Percentiles rank a stretch among this genome's conserved stretches.
These are phyloP conservation scores for Uropsilus gracilis DNA, from an alignment of 2,113 vertebrate species.

Conservation along the genomic window DNA sequence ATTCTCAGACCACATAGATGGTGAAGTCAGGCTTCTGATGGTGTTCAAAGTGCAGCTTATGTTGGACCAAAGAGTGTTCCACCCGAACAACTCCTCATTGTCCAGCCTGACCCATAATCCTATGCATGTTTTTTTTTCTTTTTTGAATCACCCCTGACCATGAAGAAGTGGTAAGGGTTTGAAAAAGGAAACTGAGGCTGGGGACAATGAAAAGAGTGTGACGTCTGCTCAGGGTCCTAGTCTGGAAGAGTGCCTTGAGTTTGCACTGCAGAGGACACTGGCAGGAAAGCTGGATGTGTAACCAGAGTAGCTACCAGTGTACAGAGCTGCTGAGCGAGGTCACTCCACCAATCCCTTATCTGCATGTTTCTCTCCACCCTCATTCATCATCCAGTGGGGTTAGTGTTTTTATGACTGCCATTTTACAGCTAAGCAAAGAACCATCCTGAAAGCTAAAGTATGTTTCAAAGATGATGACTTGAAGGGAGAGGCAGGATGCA, in stretches of 20 bases:
- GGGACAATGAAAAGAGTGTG: not conserved
- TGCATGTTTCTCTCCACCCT: not conserved
- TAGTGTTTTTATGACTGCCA: not conserved
- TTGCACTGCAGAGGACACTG: not conserved
- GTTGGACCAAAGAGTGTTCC: not conserved
- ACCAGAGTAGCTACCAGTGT: not conserved
- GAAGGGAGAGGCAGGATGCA: not conserved
- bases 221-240: not conserved
- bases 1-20: not conserved
- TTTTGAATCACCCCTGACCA: not conserved
- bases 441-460: not conserved
- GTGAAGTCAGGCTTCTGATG: not conserved
- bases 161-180: not conserved
- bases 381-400: not conserved
- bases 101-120: not conserved
- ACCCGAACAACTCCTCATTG: not conserved
- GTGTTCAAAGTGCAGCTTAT: not conserved
- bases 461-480: constrained; percentile 1
- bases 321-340: not conserved
- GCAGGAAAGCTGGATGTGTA: not conserved
- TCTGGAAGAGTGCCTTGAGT: not conserved
- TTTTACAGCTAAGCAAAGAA: constrained; percentile 16
- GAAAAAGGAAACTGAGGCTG: not conserved
- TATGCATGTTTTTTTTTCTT: not conserved
- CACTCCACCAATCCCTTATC: too few relatives aligned